Percentiles rank a stretch among this genome's conserved stretches.
Evolutionary conservation across 2,113 vertebrate genomes (phyloP).

Genomic region (Pomatorhinus ruficollis): DNA sequence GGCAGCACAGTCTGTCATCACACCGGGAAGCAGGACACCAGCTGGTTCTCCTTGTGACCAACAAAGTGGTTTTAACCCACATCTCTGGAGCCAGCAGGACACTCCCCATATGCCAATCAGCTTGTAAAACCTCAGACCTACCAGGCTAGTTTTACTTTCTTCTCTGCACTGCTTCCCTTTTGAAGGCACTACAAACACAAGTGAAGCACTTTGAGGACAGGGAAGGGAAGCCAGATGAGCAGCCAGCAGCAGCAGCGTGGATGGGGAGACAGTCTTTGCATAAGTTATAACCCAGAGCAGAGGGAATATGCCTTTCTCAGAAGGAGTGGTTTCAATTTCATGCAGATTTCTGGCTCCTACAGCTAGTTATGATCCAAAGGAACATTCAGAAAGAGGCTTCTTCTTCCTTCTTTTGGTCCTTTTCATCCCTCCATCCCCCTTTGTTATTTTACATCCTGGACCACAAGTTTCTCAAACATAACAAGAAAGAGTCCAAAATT

Average conservation of each 20-base stretch:
- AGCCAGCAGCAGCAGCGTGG: not conserved
- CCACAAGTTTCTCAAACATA: not conserved
- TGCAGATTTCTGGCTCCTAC: constrained; percentile 16
- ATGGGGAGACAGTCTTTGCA: not conserved
- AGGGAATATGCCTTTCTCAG: not conserved
- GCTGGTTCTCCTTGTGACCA: not conserved
- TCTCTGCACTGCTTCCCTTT: constrained; percentile 28
- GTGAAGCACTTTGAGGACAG: not conserved
- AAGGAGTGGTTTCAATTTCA: constrained; percentile 11
- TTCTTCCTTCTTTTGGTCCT: not conserved
- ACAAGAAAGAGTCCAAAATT: not conserved
- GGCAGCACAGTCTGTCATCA: not conserved
- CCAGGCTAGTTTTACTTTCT: constrained; percentile 53
- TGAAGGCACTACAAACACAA: constrained; percentile 31
- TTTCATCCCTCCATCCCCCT: not conserved
- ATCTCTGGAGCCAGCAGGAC: not conserved
- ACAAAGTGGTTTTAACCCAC: not conserved
- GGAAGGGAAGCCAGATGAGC: not conserved
- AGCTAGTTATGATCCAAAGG: not conserved
- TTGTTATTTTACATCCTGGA: constrained; percentile 5
- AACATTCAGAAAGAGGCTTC: not conserved
- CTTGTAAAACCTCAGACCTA: not conserved
- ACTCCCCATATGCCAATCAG: constrained; percentile 19
- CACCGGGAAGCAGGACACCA: rapidly evolving
- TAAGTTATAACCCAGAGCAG: not conserved